Percentiles rank a stretch among this genome's conserved stretches.
Evolutionary conservation across 2,797 vertebrate species (phyloP).

Genomic region (Pterois miles): DNA sequence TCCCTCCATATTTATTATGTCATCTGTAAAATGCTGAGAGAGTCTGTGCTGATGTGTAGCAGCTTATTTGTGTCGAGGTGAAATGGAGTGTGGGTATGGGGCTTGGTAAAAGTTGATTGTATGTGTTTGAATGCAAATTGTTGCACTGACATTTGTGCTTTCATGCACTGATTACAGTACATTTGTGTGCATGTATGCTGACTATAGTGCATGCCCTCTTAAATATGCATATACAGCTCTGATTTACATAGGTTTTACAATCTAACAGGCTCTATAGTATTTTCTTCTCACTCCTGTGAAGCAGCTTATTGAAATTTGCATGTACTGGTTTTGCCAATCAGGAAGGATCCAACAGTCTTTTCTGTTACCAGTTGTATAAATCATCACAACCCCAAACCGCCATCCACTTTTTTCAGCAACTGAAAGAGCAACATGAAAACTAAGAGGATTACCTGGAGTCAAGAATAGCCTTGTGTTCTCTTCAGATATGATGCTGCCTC

Average conservation of each 20-base stretch:
- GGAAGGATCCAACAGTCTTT: slow-evolving; percentile 1
- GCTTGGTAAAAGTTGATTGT: not conserved
- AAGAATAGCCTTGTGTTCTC: slow-evolving; percentile 42
- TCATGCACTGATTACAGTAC: not conserved
- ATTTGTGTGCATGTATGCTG: slow-evolving; percentile 7
- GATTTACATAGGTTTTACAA: not conserved
- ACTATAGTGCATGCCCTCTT: not conserved
- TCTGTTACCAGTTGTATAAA: slow-evolving; percentile 16
- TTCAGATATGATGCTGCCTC: slow-evolving; percentile 31
- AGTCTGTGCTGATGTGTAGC: not conserved
- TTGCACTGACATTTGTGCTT: not conserved
- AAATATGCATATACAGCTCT: not conserved
- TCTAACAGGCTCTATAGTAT: not conserved
- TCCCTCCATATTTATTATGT: slow-evolving; percentile 33
- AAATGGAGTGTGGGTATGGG: not conserved
- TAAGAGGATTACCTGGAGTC: slow-evolving; percentile 40
- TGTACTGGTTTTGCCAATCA: slow-evolving; percentile 10
- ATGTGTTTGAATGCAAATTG: not conserved
- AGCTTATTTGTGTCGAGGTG: not conserved
- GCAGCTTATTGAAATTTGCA: slow-evolving; percentile 30
- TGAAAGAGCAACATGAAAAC: slow-evolving; percentile 12
- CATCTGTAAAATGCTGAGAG: slow-evolving; percentile 8
- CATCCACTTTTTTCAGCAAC: slow-evolving; percentile 6
- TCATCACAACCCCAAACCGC: slow-evolving; percentile 2
- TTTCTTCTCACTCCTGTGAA: slow-evolving; percentile 4